phyloP scores from a whole-genome alignment of 1,140 invertebrate genomes.

The Zelostemma sp. region DNA sequence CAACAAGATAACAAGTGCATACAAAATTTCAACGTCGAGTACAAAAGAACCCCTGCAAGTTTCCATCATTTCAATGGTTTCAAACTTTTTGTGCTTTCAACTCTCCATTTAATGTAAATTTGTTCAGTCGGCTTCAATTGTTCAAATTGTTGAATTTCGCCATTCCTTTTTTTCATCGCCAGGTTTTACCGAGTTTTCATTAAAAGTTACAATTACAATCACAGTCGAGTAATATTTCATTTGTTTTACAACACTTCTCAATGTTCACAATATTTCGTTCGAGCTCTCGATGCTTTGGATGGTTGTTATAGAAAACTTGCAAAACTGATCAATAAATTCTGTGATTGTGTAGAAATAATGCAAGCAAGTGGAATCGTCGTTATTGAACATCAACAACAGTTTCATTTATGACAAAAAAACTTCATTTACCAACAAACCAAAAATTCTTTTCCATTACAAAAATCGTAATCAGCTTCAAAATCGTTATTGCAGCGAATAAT shows the following conservation, averaged over 20 bases:
- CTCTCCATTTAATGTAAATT: too few species aligned
- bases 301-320: background rate
- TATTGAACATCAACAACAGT: too few species aligned
- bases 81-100: too few species aligned
- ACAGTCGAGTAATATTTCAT: background rate
- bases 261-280: background rate
- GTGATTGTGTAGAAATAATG: background rate
- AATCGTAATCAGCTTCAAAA: too few species aligned
- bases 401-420: too few species aligned
- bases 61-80: too few species aligned
- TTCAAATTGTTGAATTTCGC: too few species aligned
- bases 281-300: background rate
- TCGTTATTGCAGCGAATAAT: too few species aligned
- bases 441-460: background rate
- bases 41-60: too few species aligned
- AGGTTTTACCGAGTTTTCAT: background rate
- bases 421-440: too few species aligned
- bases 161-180: too few species aligned
- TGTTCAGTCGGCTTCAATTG: too few species aligned
- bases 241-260: background rate
- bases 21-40: background rate
- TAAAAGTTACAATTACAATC: conserved; percentile 1
- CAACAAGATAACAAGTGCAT: background rate
- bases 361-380: background rate
- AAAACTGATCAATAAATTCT: background rate